phyloP scores from a whole-genome alignment of 2,797 vertebrate genomes.

The Notoglanidium macrostoma region DNA sequence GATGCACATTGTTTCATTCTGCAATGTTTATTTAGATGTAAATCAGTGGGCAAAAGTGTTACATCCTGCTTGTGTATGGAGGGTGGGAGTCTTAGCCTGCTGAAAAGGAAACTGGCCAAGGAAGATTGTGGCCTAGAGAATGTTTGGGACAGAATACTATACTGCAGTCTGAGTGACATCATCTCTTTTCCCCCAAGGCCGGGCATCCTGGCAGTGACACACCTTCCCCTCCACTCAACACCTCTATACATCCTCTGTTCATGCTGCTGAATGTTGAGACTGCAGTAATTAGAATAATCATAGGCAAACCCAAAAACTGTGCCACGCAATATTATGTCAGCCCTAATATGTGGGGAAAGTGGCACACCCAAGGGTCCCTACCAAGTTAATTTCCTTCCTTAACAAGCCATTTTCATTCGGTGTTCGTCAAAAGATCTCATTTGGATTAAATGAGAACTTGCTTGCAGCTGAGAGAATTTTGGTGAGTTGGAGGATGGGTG shows the following conservation, averaged over 20 bases:
- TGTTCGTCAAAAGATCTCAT: constrained; percentile 47
- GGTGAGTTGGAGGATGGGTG: constrained; percentile 45
- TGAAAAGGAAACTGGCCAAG: constrained; percentile 80
- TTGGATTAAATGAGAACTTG: constrained; percentile 49
- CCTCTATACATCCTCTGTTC: constrained; percentile 31
- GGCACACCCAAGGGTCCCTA: constrained; percentile 45
- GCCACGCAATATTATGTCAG: constrained; percentile 38
- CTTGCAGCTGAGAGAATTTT: constrained; percentile 37
- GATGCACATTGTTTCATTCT: constrained; percentile 89
- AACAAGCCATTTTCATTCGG: constrained; percentile 45
- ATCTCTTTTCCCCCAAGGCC: constrained; percentile 65
- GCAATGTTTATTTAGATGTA: constrained; percentile 92
- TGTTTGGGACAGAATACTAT: constrained; percentile 69
- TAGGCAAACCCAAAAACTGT: constrained; percentile 37
- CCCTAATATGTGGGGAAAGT: constrained; percentile 41
- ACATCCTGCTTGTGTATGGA: constrained; percentile 87
- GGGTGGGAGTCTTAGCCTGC: constrained; percentile 65
- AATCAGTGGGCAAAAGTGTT: constrained; percentile 89
- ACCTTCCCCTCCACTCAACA: constrained; percentile 68
- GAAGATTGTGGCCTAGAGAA: constrained; percentile 81
- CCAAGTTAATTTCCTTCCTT: constrained; percentile 45
- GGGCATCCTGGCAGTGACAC: constrained; percentile 65
- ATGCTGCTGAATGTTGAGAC: constrained; percentile 42
- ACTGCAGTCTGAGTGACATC: constrained; percentile 74
- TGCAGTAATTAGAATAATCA: constrained; percentile 54